Base-by-base conservation (phyloP, 2,113 vertebrate genomes). In the Rhinichthys klamathensis region DNA sequence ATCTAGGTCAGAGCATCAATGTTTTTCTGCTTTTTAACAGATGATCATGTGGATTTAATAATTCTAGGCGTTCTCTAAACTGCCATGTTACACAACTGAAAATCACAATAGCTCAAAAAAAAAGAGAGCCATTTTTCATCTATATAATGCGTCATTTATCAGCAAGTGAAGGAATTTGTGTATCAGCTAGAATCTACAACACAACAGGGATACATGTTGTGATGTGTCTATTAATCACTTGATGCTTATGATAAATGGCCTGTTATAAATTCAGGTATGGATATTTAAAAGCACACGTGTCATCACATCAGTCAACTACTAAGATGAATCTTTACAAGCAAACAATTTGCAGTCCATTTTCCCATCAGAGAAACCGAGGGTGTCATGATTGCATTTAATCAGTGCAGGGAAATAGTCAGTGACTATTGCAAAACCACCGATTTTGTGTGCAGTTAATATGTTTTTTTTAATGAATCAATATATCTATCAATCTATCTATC, bases 261-360 rank as follows among this genome's bases (percentile, higher is more conserved):
- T 60, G 60, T 32, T 87, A 58, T 83, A 88, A 85, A 86, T 83
- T 23, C 87, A 86, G 83, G 84, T 75, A 86, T 75, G 54, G 65
- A 79, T 86, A 65, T 91, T 86, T 77, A 89, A 88, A 90, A 89
- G 83, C 56, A 61, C 69, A 89, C 86, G 89, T 85, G 81, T 93
- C 91, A 92, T 58, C 0, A 12, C 88, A 84, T 87, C 91, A 83
- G 84, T 67, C n/a, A 77, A 7, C 70, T 63, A 72, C 83, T 70
- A 61, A 73, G 56, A 56, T 76, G 2, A 18, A 38, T 18, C 46
- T 85, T 44, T 79, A 67, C 18, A 69, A 83, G 74, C 46, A 49
- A 54, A 73, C 70, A 44, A 74, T 85, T 85, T 80, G 73, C 41
- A 35, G 13, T 10, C 69, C 16, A 0, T n/a, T 86, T 56, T 46